Percentiles rank a stretch among this genome's conserved stretches.
These are phyloP conservation scores for Morinoia aosen DNA, from an alignment of 2,888 invertebrate species.

Conservation along the genomic window DNA sequence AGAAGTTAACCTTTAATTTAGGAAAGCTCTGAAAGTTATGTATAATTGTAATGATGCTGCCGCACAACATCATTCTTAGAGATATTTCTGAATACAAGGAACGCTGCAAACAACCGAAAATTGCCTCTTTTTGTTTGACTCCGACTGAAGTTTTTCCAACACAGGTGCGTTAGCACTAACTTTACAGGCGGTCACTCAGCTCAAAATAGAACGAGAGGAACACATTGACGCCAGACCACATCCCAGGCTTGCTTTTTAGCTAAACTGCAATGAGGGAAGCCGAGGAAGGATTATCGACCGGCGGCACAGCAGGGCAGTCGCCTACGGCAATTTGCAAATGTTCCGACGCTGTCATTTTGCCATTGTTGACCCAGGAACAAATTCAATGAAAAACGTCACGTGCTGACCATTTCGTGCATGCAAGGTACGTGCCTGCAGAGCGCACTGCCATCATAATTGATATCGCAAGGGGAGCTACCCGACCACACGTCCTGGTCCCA, in stretches of 20 bases:
- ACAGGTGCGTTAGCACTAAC: too few relatives aligned
- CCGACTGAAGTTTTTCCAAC: too few relatives aligned
- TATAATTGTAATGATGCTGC: too few relatives aligned
- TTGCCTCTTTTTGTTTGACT: too few relatives aligned
- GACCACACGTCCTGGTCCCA: not conserved
- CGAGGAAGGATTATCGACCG: not conserved
- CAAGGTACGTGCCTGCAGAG: not conserved
- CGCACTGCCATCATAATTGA: not conserved
- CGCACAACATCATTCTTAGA: too few relatives aligned
- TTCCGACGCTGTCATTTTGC: slow-evolving; percentile 4
- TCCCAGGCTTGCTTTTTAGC: not conserved
- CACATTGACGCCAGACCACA: not conserved
- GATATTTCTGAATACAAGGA: too few relatives aligned
- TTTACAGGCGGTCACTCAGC: not conserved
- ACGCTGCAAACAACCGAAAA: too few relatives aligned
- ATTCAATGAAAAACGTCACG: slow-evolving; percentile 37
- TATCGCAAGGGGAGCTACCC: not conserved
- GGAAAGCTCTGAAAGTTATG: too few relatives aligned
- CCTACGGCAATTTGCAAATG: slow-evolving; percentile 22
- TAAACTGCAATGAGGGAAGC: not conserved
- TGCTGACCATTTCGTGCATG: not conserved
- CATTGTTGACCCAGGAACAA: slow-evolving; percentile 29
- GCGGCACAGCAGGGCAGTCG: not conserved
- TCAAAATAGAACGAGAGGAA: not conserved
- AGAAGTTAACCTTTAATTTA: too few relatives aligned